Base-by-base conservation (phyloP, 1,140 invertebrate genomes). In the Musca domestica region DNA sequence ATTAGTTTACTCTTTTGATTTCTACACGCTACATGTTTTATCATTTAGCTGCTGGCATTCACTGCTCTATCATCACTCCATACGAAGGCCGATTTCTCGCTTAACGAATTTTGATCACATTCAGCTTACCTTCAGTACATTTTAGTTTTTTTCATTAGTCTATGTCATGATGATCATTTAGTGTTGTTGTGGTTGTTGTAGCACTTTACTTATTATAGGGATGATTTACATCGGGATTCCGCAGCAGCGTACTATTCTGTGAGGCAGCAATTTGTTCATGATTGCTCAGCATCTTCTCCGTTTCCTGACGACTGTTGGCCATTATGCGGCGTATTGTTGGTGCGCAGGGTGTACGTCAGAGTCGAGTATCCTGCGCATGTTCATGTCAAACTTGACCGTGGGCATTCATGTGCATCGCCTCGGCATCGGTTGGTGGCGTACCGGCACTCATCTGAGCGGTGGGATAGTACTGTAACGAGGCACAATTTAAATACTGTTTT, bases 391-490 rank as follows among this genome's bases (percentile, higher is more conserved):
- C 90, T 82, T 91, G 89, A 65, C 89, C 90, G 81, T 92, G 91
- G 22, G 89, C 89, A 82, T 91, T 92, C 82, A 88, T 90, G 83
- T 91, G 91, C 52, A 91, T 83, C 70, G 89, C 71, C 52, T 81
- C 78, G 85, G 73, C 90, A 88, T 83, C 88, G 86, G 81, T 91
- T 88, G 71, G 83, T 85, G 69, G 77, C 6, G 56, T 61, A 9
- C 56, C 56, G 49, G 79, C 83, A 75, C 89, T 88, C 74, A 91
- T 89, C 82, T 89, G 90, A 68, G 89, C 88, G 66, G 91, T 89
- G 49, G 89, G 88, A 85, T 92, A 92, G 76, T 92, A 93, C 89
- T 93, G 87, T 68, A 87, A 88, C 72, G 77, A 77, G 72, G 71
- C 71, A 72, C 77, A 76, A 77, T 78, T 81, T 69, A 81, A 73